Conservation (phyloP, 2,888 invertebrate species). For the Andrena trimmerana region DNA sequence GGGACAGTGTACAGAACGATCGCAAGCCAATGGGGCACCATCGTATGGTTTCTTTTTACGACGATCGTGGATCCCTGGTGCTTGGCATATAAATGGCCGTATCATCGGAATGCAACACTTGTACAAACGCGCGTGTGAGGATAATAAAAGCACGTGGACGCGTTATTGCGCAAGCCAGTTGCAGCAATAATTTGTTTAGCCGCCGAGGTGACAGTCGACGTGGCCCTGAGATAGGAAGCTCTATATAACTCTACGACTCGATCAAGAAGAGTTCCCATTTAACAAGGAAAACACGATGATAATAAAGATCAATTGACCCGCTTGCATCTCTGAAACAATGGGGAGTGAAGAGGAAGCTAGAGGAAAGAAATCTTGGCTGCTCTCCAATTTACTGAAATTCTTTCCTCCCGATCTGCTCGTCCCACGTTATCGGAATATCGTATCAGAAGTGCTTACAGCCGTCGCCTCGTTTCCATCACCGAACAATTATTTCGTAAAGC, state of each 20-base stretch:
- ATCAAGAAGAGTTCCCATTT: background rate
- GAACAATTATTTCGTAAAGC: too few species aligned
- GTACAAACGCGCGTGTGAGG: conserved; percentile 49
- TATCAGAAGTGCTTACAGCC: too few species aligned
- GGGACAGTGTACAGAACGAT: background rate
- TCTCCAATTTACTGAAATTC: too few species aligned
- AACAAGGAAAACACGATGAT: background rate
- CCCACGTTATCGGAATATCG: too few species aligned
- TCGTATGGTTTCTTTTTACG: conserved; percentile 14
- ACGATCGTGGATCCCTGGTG: conserved; percentile 1
- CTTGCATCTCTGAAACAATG: too few species aligned
- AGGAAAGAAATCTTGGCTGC: too few species aligned
- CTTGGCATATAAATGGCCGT: conserved; percentile 36
- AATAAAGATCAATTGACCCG: background rate
- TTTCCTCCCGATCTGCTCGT: too few species aligned
- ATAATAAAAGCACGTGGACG: conserved; percentile 42
- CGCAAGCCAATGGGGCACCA: conserved; percentile 15
- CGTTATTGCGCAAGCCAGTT: conserved; percentile 3
- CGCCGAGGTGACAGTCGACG: background rate
- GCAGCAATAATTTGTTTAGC: conserved; percentile 33
- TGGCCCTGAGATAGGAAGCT: conserved; percentile 2
- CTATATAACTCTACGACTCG: background rate
- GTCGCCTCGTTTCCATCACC: background rate
- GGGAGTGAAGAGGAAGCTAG: too few species aligned
- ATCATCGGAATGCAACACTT: conserved; percentile 46